Evolutionary conservation across 2,113 vertebrate genomes (phyloP), one percentile per base, ranked within the genome.

Genomic region (Conger conger): DNA sequence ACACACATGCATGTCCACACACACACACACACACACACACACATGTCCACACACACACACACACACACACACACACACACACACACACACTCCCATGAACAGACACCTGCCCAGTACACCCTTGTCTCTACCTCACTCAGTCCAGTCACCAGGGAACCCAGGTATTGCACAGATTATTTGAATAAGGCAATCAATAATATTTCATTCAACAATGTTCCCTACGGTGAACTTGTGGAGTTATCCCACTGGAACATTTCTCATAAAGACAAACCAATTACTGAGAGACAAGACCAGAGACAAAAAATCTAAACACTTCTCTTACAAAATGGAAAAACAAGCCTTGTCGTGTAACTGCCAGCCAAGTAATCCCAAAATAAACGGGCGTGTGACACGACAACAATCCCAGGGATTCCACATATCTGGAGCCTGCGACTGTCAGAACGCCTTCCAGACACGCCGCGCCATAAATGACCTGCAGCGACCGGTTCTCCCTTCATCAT

Each of bases 71-170:
- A 50, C 4, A 13, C 45, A 50, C 3, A 11, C 45, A 50, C 45
- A 50, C 11, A 50, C 1, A 83, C 68, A 80, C 82, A 76, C 79
- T 88, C 87, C 87, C 83, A 84, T 88, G 86, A 80, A 82, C 81
- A 11, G 9, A 50, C 7, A 50, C 7, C 54, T 57, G 54, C 54
- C 54, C 54, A 57, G 3, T 16, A 20, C 23, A 63, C 20, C 4
- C 20, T 27, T 63, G 57, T 27, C 57, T 6, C 27, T 63, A 13
- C 45, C 11, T 50, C 45, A 50, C 7, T 50, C 45, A 50, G 45
- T 11, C 45, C 15, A 50, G 45, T 50, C 45, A 50, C 0, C 45
- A 50, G 45, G 7, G 45, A 50, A 50, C 15, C 9, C 45, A 13
- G 45, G 45, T 1, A 50, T 23, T 79, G 78, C 40, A 79, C 36